Conservation (phyloP, 2,113 vertebrate species). For the Oplegnathus fasciatus region DNA sequence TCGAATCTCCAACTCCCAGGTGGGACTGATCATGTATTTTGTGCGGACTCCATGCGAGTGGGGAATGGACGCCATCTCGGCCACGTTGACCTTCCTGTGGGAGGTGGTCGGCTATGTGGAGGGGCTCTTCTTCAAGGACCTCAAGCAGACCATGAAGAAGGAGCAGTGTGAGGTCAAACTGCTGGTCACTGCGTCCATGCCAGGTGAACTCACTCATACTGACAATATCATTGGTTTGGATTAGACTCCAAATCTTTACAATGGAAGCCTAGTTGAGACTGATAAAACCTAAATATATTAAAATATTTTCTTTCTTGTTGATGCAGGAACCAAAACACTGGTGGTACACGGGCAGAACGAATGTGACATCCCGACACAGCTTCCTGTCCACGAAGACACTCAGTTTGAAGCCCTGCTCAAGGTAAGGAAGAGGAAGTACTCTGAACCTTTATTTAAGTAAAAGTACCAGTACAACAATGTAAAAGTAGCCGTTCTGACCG, state of each 20-base stretch:
- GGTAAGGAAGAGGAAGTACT: conserved; percentile 74
- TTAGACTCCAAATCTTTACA: not conserved
- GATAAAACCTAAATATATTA: not conserved
- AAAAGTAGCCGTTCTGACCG: no score
- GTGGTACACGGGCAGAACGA: conserved; percentile 99
- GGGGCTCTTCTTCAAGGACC: conserved; percentile 98
- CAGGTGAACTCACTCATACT: conserved; percentile 84
- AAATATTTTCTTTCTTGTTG: not conserved
- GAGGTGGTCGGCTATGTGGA: conserved; percentile 98
- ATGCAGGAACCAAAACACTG: conserved; percentile 95
- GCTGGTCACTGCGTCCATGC: conserved; percentile 98
- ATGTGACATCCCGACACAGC: conserved; percentile 98
- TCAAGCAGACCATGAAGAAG: conserved; percentile 99
- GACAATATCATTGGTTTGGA: not conserved
- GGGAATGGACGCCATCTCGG: conserved; percentile 99
- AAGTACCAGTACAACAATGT: not conserved
- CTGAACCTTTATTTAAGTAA: not conserved
- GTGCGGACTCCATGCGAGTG: conserved; percentile 97
- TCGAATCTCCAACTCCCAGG: conserved; percentile 77
- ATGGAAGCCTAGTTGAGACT: not conserved
- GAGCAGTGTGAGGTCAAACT: conserved; percentile 99
- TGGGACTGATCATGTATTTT: conserved; percentile 99
- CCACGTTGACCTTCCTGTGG: conserved; percentile 98
- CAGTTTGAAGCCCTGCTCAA: conserved; percentile 98
- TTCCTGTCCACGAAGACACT: conserved; percentile 99